Conservation (phyloP, 2,797 vertebrate genomes). For the Iguana delicatissima region DNA sequence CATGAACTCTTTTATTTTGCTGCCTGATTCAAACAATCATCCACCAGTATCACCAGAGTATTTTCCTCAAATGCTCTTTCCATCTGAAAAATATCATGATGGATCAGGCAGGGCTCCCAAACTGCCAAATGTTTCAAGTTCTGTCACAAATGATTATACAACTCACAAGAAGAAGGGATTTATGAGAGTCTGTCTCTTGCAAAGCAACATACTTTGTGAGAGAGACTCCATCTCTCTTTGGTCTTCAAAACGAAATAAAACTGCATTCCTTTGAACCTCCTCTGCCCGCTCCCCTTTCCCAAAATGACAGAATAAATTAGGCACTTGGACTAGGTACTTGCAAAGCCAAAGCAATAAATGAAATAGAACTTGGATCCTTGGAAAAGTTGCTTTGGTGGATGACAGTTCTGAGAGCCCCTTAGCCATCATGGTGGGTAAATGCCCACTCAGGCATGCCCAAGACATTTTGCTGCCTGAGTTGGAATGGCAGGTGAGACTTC, state of each 20-base stretch:
- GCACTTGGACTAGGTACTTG: background rate
- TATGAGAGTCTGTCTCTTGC: conserved; percentile 50
- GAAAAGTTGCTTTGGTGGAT: too few species aligned
- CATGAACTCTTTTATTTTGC: conserved; percentile 56
- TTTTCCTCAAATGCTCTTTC: conserved; percentile 37
- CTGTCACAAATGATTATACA: conserved; percentile 56
- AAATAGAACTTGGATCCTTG: background rate
- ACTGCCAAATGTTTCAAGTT: conserved; percentile 63
- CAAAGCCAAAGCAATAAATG: background rate
- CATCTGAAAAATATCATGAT: conserved; percentile 67
- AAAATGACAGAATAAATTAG: background rate
- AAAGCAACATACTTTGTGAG: conserved; percentile 21
- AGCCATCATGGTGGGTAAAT: background rate
- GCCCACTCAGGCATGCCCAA: background rate
- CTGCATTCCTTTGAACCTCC: background rate
- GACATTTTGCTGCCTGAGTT: background rate
- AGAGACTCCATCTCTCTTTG: too few species aligned
- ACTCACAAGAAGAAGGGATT: conserved; percentile 61
- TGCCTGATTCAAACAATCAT: conserved; percentile 57
- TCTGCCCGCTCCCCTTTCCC: background rate
- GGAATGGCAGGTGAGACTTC: too few species aligned
- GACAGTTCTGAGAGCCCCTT: too few species aligned
- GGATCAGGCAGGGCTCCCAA: conserved; percentile 60
- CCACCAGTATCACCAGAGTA: conserved; percentile 40
- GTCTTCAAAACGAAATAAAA: background rate